Conservation (phyloP, 2,113 vertebrate species). For the Oceanodroma tethys region DNA sequence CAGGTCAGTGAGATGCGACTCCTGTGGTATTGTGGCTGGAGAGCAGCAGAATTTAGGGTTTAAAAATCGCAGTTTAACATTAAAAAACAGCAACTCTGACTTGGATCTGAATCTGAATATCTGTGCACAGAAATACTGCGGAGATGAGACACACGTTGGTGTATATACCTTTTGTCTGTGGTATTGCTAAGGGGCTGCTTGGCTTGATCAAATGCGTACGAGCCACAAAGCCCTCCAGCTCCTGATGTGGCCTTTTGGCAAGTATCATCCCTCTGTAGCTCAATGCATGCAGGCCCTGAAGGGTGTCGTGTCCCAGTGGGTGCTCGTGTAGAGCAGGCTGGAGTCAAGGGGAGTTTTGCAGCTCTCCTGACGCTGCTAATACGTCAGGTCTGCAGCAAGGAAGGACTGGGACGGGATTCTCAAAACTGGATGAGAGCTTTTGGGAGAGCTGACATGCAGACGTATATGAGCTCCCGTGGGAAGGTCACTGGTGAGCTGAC, state of each 20-base stretch:
- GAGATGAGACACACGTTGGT: neutral
- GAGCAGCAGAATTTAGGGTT: neutral
- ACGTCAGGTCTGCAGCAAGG: neutral
- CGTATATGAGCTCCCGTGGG: fast-evolving
- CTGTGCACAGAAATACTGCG: neutral
- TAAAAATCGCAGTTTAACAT: neutral
- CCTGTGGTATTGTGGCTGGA: neutral
- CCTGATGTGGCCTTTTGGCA: neutral
- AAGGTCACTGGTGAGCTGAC: neutral
- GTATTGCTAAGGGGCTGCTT: neutral
- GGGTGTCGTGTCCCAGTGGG: neutral
- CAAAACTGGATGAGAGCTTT: neutral
- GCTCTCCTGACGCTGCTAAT: neutral
- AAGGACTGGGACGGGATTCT: neutral
- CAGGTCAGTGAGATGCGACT: neutral
- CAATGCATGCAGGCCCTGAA: too few species aligned
- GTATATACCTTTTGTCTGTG: neutral
- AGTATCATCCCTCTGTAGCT: fast-evolving
- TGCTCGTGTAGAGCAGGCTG: neutral
- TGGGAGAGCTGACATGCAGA: neutral
- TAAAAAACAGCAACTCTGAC: neutral
- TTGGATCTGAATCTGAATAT: neutral
- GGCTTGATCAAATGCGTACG: neutral
- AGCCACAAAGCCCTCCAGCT: neutral
- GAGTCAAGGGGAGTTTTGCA: neutral